Percentiles rank a stretch among this genome's conserved stretches.
Evolutionary conservation across 2,113 vertebrate genomes (phyloP).

Genomic region (Megaptera novaeangliae): DNA sequence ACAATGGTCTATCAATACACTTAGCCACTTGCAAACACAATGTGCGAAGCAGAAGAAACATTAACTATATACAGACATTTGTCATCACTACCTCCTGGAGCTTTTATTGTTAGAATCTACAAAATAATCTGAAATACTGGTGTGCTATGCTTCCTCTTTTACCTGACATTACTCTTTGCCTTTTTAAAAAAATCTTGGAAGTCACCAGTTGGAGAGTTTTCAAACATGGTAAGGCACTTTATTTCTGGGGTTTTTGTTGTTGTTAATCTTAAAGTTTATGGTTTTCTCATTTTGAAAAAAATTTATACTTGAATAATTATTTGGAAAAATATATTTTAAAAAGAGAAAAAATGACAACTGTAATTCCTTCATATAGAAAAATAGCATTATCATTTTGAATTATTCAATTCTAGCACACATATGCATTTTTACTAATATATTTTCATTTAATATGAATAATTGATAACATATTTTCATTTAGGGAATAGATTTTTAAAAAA

Average conservation of each 20-base stretch:
- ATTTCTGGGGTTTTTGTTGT: background rate
- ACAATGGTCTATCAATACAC: background rate
- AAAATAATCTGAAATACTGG: background rate
- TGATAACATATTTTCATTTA: background rate
- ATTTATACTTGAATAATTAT: background rate
- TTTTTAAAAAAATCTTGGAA: background rate
- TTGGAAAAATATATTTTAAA: background rate
- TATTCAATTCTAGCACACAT: background rate
- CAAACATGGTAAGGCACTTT: background rate
- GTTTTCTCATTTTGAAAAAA: background rate
- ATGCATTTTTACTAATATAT: background rate
- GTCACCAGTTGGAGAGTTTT: background rate
- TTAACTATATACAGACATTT: background rate
- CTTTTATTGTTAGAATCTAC: background rate
- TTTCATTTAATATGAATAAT: background rate
- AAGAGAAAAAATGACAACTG: background rate
- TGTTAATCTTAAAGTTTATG: background rate
- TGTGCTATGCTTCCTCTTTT: background rate
- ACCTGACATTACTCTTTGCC: background rate
- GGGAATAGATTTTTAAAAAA: background rate
- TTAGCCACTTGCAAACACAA: background rate
- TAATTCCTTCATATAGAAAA: background rate
- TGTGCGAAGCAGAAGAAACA: background rate
- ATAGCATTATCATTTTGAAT: background rate
- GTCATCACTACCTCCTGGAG: background rate